A percentile compares a stretch with the other conserved stretches of the same genome.
Conservation (phyloP, 2,113 vertebrate genomes). For the Eublepharis macularius region DNA sequence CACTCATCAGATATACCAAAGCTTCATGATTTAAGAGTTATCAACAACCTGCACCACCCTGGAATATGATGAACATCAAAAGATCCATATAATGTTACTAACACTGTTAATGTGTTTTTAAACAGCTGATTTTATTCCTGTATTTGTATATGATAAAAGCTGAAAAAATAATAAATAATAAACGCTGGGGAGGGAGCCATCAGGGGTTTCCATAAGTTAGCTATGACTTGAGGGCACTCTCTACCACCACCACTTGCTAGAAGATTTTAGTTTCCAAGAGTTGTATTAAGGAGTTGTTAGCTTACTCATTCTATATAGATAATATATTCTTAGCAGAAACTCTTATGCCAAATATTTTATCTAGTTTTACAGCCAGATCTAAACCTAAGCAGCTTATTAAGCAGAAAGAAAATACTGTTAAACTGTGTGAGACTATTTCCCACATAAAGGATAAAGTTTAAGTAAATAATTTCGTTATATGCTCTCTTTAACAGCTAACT, state of each 20-base stretch:
- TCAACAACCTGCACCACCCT: too few relatives aligned
- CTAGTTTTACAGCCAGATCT: background rate
- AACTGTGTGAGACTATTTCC: background rate
- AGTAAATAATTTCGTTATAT: background rate
- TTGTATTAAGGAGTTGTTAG: background rate
- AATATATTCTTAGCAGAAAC: background rate
- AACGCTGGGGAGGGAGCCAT: too few relatives aligned
- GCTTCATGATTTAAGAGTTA: too few relatives aligned
- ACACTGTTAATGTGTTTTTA: too few relatives aligned
- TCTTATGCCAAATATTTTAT: background rate
- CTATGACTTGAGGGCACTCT: too few relatives aligned
- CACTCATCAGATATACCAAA: too few relatives aligned
- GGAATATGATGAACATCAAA: too few relatives aligned
- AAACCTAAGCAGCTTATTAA: background rate
- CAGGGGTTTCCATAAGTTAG: too few relatives aligned
- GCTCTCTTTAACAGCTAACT: background rate
- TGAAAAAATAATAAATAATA: too few relatives aligned
- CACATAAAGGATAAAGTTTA: background rate
- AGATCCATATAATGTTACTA: too few relatives aligned
- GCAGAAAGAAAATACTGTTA: background rate
- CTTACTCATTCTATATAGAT: background rate
- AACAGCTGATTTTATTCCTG: too few relatives aligned
- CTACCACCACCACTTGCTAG: background rate
- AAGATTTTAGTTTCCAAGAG: background rate
- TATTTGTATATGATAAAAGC: too few relatives aligned